A percentile compares a stretch with the other conserved stretches of the same genome.
Evolutionary conservation across 2,888 invertebrate species (phyloP).

Genomic region (Cosmia trapezina): DNA sequence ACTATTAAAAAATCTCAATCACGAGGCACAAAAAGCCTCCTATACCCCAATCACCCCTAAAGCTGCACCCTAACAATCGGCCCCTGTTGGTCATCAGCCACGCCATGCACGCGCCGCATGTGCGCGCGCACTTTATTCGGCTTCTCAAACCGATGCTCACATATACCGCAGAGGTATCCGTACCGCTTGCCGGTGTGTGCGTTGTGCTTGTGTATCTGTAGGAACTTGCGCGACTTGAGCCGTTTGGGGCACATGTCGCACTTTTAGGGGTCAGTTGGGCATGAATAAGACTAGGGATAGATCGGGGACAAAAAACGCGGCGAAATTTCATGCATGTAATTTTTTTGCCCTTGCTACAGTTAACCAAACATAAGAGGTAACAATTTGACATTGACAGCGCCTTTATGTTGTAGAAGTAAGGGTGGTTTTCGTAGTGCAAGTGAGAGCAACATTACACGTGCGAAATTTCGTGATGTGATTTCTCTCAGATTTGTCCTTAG

Average conservation of each 20-base stretch:
- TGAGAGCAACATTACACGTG: too few relatives aligned
- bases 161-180: slow-evolving; percentile 83
- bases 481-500: too few relatives aligned
- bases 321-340: too few relatives aligned
- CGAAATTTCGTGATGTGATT: too few relatives aligned
- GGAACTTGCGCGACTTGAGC: slow-evolving; percentile 85
- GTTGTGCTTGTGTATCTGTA: slow-evolving; percentile 87
- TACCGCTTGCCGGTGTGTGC: slow-evolving; percentile 85
- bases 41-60: slow-evolving; percentile 45
- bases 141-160: slow-evolving; percentile 86
- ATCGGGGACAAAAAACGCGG: too few relatives aligned
- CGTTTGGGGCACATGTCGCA: slow-evolving; percentile 87
- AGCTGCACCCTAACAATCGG: slow-evolving; percentile 81
- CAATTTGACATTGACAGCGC: too few relatives aligned
- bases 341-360: too few relatives aligned
- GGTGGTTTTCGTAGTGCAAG: too few relatives aligned
- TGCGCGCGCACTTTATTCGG: slow-evolving; percentile 87
- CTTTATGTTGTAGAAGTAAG: too few relatives aligned
- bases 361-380: too few relatives aligned
- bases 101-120: slow-evolving; percentile 81
- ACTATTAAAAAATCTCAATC: too few relatives aligned
- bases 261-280: slow-evolving; percentile 65
- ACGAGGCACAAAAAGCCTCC: neutral
- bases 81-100: slow-evolving; percentile 79
- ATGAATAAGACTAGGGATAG: neutral